Evolutionary conservation across 2,888 invertebrate species (phyloP), one percentile per base, ranked within the genome.

Genomic region (Tridacna crocea): DNA sequence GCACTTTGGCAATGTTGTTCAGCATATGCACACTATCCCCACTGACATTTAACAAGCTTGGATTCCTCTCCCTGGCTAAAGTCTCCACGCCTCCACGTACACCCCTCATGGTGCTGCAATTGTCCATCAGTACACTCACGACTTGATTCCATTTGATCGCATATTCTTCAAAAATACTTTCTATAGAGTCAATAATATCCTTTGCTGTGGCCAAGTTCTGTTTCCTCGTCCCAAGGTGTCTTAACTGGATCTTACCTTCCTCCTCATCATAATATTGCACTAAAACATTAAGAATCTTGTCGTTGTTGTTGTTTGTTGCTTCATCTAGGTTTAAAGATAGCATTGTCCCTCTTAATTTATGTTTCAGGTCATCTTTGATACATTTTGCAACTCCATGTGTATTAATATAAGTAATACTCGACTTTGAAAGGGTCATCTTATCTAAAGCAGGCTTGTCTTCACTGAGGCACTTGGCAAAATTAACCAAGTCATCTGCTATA

Each of bases 51-150:
- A 82, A n/a, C 10, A 82, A 46, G 19, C 58, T 13, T 12, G 47
- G n/a, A 65, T 82, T 82, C 47, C 65, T 66, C 22, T 78, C 72
- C 0, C 82, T 24, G 12, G 48, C 47, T 11, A 82, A 73, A 0
- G 79, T 26, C 36, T 79, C 79, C 19, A 82, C 82, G 15, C 82
- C 82, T 19, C 75, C 72, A 24, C 22, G 60, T 0, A 73, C 24
- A n/a, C 79, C 82, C 48, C 76, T 78, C 79, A 82, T 82, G 19
- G 79, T 82, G 72, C 68, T 79, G 26, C 79, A 82, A 26, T 79
- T 79, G 27, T 82, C 82, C 82, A 82, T 82, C 27, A 82, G 48
- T 1, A 82, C 48, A 65, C 82, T 82, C 8, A 22, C 15, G 11
- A 82, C n/a, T 48, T 82, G 70, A 0, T 10, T 8, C 82, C 82